Percentiles rank a stretch among this genome's conserved stretches.
Evolutionary conservation across 2,797 vertebrate genomes (phyloP).

Genomic region (Hipposideros larvatus): DNA sequence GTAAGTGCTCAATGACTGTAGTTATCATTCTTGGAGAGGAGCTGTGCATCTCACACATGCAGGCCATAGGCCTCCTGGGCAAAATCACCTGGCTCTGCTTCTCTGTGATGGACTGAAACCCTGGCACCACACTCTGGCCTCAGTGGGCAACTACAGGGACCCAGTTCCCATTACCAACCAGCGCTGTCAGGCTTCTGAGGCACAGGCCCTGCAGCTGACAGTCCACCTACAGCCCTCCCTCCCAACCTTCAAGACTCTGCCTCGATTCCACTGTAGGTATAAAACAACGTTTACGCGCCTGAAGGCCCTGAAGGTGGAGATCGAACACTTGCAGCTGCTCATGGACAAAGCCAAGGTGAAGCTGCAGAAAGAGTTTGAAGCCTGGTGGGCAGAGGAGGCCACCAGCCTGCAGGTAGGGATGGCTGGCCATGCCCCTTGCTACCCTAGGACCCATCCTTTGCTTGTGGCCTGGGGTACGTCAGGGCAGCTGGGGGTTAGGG

Average conservation of each 20-base stretch:
- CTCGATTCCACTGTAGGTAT: constrained; percentile 89
- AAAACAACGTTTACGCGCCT: constrained; percentile 90
- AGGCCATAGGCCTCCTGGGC: fast-evolving
- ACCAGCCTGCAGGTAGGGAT: constrained; percentile 89
- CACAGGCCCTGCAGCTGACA: neutral
- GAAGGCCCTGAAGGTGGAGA: constrained; percentile 95
- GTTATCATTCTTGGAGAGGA: neutral
- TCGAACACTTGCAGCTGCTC: constrained; percentile 95
- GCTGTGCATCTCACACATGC: neutral
- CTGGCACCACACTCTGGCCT: neutral
- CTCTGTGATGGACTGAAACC: neutral
- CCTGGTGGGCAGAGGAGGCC: constrained; percentile 93
- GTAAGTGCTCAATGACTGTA: neutral
- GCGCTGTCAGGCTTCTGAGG: neutral
- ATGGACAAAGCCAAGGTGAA: constrained; percentile 93
- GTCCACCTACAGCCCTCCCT: too few relatives aligned
- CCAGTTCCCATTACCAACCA: neutral
- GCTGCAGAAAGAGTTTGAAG: constrained; percentile 94
- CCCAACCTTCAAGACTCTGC: neutral
- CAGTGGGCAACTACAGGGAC: fast-evolving
- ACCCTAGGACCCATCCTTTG: neutral
- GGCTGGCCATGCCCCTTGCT: neutral
- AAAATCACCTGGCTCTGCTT: neutral
- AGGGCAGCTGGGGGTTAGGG: neutral
- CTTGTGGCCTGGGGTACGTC: fast-evolving